Conservation (phyloP, 1,140 invertebrate species). For the Anastatus disparis region DNA sequence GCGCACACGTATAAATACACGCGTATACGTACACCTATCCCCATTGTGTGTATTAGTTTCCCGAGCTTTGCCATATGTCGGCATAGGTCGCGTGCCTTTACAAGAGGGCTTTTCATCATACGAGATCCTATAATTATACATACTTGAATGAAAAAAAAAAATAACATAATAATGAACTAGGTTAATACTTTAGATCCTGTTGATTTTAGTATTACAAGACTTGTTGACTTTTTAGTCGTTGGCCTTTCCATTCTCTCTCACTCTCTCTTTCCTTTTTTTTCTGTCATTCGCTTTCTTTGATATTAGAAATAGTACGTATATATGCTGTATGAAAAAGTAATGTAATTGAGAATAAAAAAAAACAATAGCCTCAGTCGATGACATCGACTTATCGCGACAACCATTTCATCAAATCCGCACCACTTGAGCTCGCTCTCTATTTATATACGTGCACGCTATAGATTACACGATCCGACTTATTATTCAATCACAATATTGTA, state of each 20-base stretch:
- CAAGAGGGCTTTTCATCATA: conserved; percentile 7
- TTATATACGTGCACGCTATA: too few species aligned
- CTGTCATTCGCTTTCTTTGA: too few species aligned
- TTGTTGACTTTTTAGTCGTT: conserved; percentile 34
- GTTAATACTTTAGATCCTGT: conserved; percentile 17
- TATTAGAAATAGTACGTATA: too few species aligned
- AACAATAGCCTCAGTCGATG: too few species aligned
- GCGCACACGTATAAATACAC: too few species aligned
- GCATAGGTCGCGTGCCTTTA: conserved; percentile 19
- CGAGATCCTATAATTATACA: not conserved
- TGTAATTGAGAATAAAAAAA: not conserved
- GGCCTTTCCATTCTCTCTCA: too few species aligned
- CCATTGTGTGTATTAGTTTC: not conserved
- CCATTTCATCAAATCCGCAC: not conserved
- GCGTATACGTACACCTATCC: too few species aligned
- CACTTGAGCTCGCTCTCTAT: conserved; percentile 8
- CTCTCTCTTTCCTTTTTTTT: too few species aligned
- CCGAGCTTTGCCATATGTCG: conserved; percentile 14
- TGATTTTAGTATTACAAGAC: not conserved
- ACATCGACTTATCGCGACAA: not conserved
- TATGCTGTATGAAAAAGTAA: too few species aligned
- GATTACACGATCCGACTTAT: too few species aligned
- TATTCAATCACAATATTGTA: too few species aligned
- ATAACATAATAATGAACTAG: too few species aligned
- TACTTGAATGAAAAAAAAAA: not conserved